Evolutionary conservation across 2,797 vertebrate species (phyloP).

Genomic region (Allobates femoralis): DNA sequence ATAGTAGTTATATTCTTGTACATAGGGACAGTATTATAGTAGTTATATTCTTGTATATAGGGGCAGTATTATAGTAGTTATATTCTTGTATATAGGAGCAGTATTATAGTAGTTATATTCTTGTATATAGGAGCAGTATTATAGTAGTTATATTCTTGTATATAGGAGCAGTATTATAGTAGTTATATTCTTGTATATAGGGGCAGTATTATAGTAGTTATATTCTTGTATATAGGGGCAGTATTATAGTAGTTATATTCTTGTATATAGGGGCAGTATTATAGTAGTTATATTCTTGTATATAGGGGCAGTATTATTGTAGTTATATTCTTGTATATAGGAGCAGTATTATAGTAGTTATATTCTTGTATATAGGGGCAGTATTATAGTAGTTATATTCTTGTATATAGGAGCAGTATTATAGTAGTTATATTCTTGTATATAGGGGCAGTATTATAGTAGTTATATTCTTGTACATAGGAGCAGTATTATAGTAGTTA

Average conservation of each 20-base stretch:
- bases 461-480: conserved; percentile 11
- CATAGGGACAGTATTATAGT: no score
- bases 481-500: conserved; percentile 1
- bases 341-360: conserved; percentile 8
- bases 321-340: conserved; percentile 5
- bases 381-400: conserved; percentile 18
- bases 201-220: background rate
- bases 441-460: conserved; percentile 5
- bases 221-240: background rate
- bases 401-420: conserved; percentile 13
- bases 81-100: background rate
- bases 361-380: conserved; percentile 3
- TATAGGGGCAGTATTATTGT: conserved; percentile 1
- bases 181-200: conserved; percentile 10
- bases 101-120: background rate
- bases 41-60: background rate
- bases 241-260: no score
- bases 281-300: conserved; percentile 18
- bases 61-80: background rate
- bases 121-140: background rate
- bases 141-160: conserved; percentile 1
- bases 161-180: background rate
- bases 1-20: no score
- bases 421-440: conserved; percentile 18
- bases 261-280: background rate